Evolutionary conservation across 2,113 vertebrate species (phyloP).

Genomic region (Paramisgurnus dabryanus): DNA sequence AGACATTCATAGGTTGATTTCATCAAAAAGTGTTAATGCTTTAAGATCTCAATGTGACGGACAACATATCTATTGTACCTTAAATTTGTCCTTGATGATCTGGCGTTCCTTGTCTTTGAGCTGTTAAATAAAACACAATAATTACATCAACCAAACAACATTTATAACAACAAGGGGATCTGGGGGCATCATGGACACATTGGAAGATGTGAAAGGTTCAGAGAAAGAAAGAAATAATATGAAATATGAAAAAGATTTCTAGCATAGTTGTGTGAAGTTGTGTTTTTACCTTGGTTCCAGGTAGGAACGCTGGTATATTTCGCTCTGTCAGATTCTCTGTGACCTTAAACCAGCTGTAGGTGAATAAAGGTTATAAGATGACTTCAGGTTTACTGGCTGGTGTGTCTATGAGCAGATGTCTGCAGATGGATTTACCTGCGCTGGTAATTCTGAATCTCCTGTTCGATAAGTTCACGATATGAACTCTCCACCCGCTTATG

Average conservation of each 20-base stretch:
- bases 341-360: slow-evolving; percentile 88
- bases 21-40: too few relatives aligned
- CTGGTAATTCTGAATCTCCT: slow-evolving; percentile 92
- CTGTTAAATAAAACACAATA: slow-evolving; percentile 67
- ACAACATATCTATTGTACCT: slow-evolving; percentile 76
- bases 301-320: slow-evolving; percentile 86
- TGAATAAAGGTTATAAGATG: slow-evolving; percentile 7
- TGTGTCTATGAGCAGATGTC: not conserved
- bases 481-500: slow-evolving; percentile 87
- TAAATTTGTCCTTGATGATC: slow-evolving; percentile 96
- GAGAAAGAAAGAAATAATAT: too few relatives aligned
- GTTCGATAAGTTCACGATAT: slow-evolving; percentile 90
- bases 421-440: slow-evolving; percentile 77
- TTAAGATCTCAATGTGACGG: too few relatives aligned
- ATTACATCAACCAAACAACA: not conserved
- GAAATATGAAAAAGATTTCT: not conserved
- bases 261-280: not conserved
- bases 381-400: not conserved
- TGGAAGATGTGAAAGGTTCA: too few relatives aligned
- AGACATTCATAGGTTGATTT: too few relatives aligned
- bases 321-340: slow-evolving; percentile 84
- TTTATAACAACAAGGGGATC: not conserved
- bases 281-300: slow-evolving; percentile 85
- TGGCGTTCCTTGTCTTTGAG: slow-evolving; percentile 98
- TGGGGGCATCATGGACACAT: too few relatives aligned